Percentiles rank a stretch among this genome's conserved stretches.
Evolutionary conservation across 1,140 invertebrate genomes (phyloP).

Genomic region (Drosophila parabipectinata): DNA sequence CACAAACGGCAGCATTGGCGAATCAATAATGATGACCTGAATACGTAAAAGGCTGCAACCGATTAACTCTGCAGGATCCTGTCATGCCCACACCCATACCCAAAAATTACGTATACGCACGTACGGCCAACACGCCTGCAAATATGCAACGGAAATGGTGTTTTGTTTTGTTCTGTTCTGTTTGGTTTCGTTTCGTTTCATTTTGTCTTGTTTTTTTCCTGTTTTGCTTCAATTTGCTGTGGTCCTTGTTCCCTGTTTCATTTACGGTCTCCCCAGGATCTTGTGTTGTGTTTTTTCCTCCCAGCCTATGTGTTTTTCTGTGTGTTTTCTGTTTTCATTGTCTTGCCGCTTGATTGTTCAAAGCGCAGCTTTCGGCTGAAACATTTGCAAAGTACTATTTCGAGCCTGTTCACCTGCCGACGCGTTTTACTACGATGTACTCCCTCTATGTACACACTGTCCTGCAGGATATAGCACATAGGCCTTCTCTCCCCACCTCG

Average conservation of each 20-base stretch:
- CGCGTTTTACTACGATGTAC: slow-evolving; percentile 68
- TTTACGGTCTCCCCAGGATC: slow-evolving; percentile 57
- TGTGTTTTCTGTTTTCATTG: slow-evolving; percentile 65
- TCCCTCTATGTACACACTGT: slow-evolving; percentile 11
- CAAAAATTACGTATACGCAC: slow-evolving; percentile 41
- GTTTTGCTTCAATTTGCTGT: slow-evolving; percentile 73
- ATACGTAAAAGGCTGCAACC: slow-evolving; percentile 72
- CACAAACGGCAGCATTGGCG: slow-evolving; percentile 68
- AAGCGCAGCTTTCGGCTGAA: slow-evolving; percentile 76
- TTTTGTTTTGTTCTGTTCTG: slow-evolving; percentile 23
- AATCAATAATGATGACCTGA: slow-evolving; percentile 83
- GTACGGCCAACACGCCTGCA: slow-evolving; percentile 41
- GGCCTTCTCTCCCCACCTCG: slow-evolving; percentile 31
- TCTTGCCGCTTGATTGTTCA: slow-evolving; percentile 76
- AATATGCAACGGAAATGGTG: slow-evolving; percentile 63
- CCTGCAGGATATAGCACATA: slow-evolving; percentile 31
- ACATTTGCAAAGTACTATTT: slow-evolving; percentile 74
- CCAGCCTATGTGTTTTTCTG: not conserved
- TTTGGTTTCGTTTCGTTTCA: slow-evolving; percentile 9
- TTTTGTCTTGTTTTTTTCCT: slow-evolving; percentile 25
- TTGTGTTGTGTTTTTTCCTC: slow-evolving; percentile 1
- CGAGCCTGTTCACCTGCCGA: slow-evolving; percentile 54
- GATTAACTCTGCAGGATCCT: slow-evolving; percentile 72
- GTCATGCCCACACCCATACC: slow-evolving; percentile 25
- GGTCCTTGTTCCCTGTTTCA: slow-evolving; percentile 60